Evolutionary conservation across 2,888 invertebrate genomes (phyloP).

Genomic region (Malacosoma neustria): DNA sequence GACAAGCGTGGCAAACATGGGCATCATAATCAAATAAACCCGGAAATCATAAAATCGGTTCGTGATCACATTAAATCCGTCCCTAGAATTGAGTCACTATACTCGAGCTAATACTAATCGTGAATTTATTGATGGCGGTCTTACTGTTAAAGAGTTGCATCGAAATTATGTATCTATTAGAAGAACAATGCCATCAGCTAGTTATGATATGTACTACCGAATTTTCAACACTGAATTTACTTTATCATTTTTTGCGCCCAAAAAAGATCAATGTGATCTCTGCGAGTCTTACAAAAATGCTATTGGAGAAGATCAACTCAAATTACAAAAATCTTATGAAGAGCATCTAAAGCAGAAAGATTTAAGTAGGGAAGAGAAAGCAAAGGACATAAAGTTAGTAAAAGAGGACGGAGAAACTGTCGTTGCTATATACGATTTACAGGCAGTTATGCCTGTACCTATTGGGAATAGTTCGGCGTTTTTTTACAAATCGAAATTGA

Average conservation of each 20-base stretch:
- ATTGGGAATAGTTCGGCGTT: not conserved
- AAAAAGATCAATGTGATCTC: not conserved
- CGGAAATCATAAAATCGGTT: constrained; percentile 2
- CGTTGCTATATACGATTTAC: not conserved
- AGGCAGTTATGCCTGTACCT: not conserved
- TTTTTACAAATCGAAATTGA: not conserved
- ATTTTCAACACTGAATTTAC: not conserved
- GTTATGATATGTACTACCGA: not conserved
- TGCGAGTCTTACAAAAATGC: not conserved
- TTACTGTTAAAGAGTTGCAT: constrained; percentile 1
- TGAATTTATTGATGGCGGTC: constrained; percentile 4
- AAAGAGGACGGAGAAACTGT: not conserved
- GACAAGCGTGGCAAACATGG: constrained; percentile 1
- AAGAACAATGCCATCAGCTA: not conserved
- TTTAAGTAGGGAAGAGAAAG: not conserved
- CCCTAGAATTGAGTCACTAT: constrained; percentile 6
- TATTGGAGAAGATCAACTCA: not conserved
- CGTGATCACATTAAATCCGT: constrained; percentile 3
- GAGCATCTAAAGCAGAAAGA: not conserved
- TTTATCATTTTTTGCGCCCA: not conserved
- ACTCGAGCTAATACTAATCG: not conserved
- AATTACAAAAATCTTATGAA: not conserved
- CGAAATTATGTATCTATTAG: not conserved
- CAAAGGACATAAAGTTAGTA: too few relatives aligned
- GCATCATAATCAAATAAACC: constrained; percentile 1